Evolutionary conservation across 1,140 invertebrate species (phyloP).

Genomic region (Leptinotarsa lineolata): DNA sequence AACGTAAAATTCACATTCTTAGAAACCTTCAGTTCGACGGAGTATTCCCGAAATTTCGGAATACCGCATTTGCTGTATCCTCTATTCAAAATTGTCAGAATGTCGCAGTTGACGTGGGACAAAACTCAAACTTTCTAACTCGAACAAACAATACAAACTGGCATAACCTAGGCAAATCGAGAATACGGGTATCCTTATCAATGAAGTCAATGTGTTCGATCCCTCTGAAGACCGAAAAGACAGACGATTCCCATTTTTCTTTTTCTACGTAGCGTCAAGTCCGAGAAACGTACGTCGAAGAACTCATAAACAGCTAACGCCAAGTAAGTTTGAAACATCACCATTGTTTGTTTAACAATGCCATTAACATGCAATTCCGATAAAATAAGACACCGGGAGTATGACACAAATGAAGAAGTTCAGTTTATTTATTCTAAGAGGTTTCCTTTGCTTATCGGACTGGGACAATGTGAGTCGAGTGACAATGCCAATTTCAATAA

Average conservation of each 20-base stretch:
- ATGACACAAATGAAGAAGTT: conserved; percentile 2
- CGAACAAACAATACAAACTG: not conserved
- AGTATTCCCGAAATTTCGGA: too few species aligned
- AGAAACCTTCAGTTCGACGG: too few species aligned
- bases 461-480: not conserved
- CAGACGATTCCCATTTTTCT: not conserved
- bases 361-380: conserved; percentile 6
- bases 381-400: not conserved
- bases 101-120: too few species aligned
- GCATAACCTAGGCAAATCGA: not conserved
- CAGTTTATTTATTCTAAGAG: not conserved
- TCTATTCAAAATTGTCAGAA: too few species aligned
- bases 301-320: not conserved
- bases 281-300: not conserved
- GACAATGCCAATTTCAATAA: conserved; percentile 3
- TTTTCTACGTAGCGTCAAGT: not conserved
- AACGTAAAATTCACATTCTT: too few species aligned
- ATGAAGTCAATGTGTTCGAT: not conserved
- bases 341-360: conserved; percentile 6
- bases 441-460: not conserved
- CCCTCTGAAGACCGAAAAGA: not conserved
- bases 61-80: too few species aligned
- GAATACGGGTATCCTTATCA: not conserved
- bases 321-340: not conserved
- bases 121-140: not conserved